Evolutionary conservation across 2,797 vertebrate species (phyloP).

Genomic region (Brachyalestes nurse): DNA sequence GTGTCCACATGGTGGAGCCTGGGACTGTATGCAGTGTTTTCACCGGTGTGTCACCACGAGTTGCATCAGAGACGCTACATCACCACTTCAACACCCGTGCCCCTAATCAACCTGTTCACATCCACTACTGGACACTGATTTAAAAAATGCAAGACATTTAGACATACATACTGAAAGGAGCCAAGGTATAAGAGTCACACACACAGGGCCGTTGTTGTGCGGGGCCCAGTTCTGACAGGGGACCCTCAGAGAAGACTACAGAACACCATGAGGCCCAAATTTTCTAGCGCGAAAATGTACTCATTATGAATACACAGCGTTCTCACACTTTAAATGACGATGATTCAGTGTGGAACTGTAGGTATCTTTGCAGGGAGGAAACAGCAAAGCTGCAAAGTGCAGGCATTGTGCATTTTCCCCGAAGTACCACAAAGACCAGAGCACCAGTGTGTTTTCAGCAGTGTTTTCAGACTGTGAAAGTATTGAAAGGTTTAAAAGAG

Average conservation of each 20-base stretch:
- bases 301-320: neutral
- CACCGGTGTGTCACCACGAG: neutral
- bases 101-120: neutral
- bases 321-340: slow-evolving; percentile 9
- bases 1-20: neutral
- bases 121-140: neutral
- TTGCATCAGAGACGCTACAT: neutral
- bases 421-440: slow-evolving; percentile 41
- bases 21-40: neutral
- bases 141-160: neutral
- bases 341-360: slow-evolving; percentile 24
- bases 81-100: neutral
- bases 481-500: slow-evolving; percentile 8
- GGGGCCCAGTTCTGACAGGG: too few species aligned
- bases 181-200: too few species aligned
- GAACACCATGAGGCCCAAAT: too few species aligned
- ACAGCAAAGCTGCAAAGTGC: slow-evolving; percentile 45
- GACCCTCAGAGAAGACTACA: too few species aligned
- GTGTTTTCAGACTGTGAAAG: slow-evolving; percentile 11
- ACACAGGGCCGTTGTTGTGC: too few species aligned
- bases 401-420: slow-evolving; percentile 29
- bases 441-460: slow-evolving; percentile 19
- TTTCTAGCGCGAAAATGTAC: neutral
- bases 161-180: neutral
- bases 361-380: slow-evolving; percentile 53